Percentiles rank a stretch among this genome's conserved stretches.
These are phyloP conservation scores for Antedon mediterranea DNA, from an alignment of 53 echinoderm and acorn worm species.

Conservation along the genomic window DNA sequence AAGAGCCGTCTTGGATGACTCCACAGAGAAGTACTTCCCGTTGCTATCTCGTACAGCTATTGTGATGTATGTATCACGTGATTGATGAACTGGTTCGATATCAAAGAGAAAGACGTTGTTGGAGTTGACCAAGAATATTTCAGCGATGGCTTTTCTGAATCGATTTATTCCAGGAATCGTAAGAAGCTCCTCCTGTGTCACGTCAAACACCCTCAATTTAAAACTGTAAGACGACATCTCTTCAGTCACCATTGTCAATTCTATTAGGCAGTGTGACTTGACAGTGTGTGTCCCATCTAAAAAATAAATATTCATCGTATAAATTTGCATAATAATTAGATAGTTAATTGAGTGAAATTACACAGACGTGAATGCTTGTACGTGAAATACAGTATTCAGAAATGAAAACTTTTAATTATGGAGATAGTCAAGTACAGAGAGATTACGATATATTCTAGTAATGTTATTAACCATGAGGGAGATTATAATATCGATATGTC, in stretches of 20 bases:
- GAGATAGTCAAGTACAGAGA: too few relatives aligned
- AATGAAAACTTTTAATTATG: too few relatives aligned
- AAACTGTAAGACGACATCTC: background rate
- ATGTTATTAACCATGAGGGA: too few relatives aligned
- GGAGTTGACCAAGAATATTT: background rate
- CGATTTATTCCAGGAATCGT: background rate
- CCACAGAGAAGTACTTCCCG: background rate
- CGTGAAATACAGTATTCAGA: too few relatives aligned
- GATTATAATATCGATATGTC: too few relatives aligned
- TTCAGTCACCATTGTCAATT: background rate
- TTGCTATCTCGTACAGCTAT: background rate
- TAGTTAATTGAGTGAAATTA: too few relatives aligned
- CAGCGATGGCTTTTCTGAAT: background rate
- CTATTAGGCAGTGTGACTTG: background rate
- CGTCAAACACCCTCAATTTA: background rate
- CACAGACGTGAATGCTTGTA: too few relatives aligned
- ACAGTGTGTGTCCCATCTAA: background rate
- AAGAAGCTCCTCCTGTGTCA: background rate
- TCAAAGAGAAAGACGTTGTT: background rate
- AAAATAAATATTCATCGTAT: too few relatives aligned
- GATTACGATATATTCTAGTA: too few relatives aligned
- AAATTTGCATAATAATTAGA: too few relatives aligned
- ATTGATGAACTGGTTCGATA: background rate
- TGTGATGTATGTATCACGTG: background rate
- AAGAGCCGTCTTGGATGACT: background rate